Base-by-base conservation (phyloP, 1,140 invertebrate genomes). In the Aphelenchoides besseyi region DNA sequence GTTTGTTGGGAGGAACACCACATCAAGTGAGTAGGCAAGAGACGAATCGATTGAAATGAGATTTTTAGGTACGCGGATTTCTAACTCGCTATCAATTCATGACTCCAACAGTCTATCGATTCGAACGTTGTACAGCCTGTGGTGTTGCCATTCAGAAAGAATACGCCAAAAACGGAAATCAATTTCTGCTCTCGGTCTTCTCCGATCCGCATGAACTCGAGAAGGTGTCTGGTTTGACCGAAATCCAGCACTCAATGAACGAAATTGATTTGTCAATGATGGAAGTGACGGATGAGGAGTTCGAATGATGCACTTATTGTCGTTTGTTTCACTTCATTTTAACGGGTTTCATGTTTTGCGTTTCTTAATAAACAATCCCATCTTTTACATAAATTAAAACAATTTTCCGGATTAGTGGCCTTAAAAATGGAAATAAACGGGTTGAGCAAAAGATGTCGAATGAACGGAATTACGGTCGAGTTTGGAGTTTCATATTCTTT, bases 11-110 rank as follows among this genome's bases (percentile, higher is more conserved):
- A 3, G 87, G 91, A 0, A 87, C 97, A 36, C 95, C 95, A 0
- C 95, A 98, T 85, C 94, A 94, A 28, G 92, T 98, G 68, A 87
- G 55, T 41, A n/a, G 5, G 5, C 37, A 41, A 41, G n/a, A 41
- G n/a, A 5, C 5, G n/a, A 41, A 8, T 41, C 5, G n/a, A 41
- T n/a, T 41, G 5, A 8, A 41, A 41, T 41, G 37, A n/a, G n/a
- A n/a, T n/a, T 41, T 59, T 59, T 23, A 76, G 72, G 48, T 77
- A 5, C 71, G 76, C 29, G 77, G 76, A 3, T 81, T 81, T 37
- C 16, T 77, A 9, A 79, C 71, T 0, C 26, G 74, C n/a, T 81
- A 77, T 53, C 78, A 81, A 35, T 55, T 28, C n/a, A 81, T 77
- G 66, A 79, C 61, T 0, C 63, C 55, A 23, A 59, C 55, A n/a